A percentile compares a stretch with the other conserved stretches of the same genome.
phyloP scores from a whole-genome alignment of 1,140 invertebrate species.

The Brachionus sp. region DNA sequence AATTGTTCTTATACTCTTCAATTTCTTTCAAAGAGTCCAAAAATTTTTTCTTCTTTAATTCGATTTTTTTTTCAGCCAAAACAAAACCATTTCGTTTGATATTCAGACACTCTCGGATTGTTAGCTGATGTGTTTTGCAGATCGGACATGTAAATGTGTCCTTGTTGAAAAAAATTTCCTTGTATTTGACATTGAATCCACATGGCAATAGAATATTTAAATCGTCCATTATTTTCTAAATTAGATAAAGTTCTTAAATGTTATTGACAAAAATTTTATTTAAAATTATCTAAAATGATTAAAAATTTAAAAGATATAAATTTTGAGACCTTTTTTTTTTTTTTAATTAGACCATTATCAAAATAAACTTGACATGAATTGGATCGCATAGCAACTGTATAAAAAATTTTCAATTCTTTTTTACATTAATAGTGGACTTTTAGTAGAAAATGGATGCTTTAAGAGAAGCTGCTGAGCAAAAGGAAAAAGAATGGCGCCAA shows the following conservation, averaged over 20 bases:
- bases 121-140: not conserved
- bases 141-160: not conserved
- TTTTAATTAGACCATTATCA: not conserved
- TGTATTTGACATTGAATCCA: not conserved
- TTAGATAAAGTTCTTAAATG: too few species aligned
- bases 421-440: not conserved
- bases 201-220: not conserved
- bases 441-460: constrained; percentile 24
- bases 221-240: not conserved
- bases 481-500: constrained; percentile 58
- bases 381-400: not conserved
- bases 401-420: not conserved
- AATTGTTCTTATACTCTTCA: not conserved
- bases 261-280: too few species aligned
- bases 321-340: not conserved
- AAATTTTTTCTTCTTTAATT: not conserved
- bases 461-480: constrained; percentile 54
- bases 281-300: too few species aligned
- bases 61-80: not conserved
- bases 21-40: not conserved
- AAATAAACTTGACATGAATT: not conserved
- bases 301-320: not conserved
- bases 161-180: not conserved
- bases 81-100: not conserved
- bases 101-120: not conserved